These are phyloP conservation scores for Chauna torquata DNA, from an alignment of 2,113 vertebrate genomes.

Conservation along the genomic window DNA sequence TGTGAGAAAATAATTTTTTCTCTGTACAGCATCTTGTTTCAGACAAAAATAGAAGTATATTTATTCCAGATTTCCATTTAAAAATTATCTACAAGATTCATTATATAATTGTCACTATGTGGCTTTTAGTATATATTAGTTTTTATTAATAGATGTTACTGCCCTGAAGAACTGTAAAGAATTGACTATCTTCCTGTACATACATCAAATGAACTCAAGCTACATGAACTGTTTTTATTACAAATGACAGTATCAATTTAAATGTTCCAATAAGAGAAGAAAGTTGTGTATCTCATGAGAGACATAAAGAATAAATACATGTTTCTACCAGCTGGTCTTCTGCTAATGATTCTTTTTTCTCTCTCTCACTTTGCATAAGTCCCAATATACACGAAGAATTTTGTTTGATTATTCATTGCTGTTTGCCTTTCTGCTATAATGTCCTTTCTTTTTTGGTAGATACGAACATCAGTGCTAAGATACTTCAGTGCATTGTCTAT, in stretches of 20 bases:
- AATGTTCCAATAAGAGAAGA: neutral
- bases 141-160: neutral
- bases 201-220: neutral
- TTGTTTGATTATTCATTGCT: neutral
- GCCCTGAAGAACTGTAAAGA: neutral
- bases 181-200: neutral
- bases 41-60: neutral
- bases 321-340: constrained; percentile 24
- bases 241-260: neutral
- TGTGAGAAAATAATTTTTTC: neutral
- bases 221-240: neutral
- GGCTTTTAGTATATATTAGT: neutral
- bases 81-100: neutral
- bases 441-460: neutral
- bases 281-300: neutral
- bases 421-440: neutral
- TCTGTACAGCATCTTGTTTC: neutral
- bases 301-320: neutral
- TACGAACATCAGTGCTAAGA: neutral
- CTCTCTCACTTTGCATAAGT: neutral
- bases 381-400: neutral
- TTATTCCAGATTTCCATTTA: neutral
- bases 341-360: neutral
- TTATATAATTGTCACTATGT: neutral
- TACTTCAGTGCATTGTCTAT: neutral